phyloP scores from a whole-genome alignment of 1,140 invertebrate genomes.

The Melitaea cinxia region DNA sequence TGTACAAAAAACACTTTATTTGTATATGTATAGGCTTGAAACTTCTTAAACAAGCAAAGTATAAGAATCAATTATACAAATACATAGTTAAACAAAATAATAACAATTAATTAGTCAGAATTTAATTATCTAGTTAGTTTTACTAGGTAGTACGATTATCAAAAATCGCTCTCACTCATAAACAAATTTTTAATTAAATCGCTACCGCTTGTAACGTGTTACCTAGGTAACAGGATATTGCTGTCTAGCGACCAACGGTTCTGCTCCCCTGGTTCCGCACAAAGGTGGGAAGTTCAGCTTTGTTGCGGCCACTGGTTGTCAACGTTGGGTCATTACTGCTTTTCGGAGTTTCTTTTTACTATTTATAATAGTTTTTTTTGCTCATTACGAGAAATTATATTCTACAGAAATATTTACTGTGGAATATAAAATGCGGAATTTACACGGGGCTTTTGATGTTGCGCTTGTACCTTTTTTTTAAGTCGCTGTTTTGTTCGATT shows the following conservation, averaged over 20 bases:
- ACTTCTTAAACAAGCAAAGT: too few species aligned
- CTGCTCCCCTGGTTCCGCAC: constrained; percentile 55
- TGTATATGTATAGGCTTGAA: too few species aligned
- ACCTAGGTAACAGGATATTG: constrained; percentile 59
- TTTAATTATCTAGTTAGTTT: too few species aligned
- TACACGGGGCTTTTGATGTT: not conserved
- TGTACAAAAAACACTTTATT: too few species aligned
- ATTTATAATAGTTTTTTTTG: constrained; percentile 21
- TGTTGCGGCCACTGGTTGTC: constrained; percentile 49
- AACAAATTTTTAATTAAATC: constrained; percentile 7
- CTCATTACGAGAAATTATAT: constrained; percentile 28
- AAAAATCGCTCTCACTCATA: not conserved
- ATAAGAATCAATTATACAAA: too few species aligned
- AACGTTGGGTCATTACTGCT: constrained; percentile 43
- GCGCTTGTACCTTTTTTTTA: not conserved
- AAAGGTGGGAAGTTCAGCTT: constrained; percentile 57
- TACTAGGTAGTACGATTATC: not conserved
- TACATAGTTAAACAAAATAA: too few species aligned
- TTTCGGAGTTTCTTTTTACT: constrained; percentile 44
- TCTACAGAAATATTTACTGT: constrained; percentile 7
- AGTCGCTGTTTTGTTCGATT: not conserved
- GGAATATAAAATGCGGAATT: not conserved
- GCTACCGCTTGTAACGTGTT: constrained; percentile 28
- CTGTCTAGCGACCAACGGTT: constrained; percentile 54
- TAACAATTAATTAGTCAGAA: too few species aligned